phyloP scores from a whole-genome alignment of 2,888 invertebrate species.

The Orthosia incerta region DNA sequence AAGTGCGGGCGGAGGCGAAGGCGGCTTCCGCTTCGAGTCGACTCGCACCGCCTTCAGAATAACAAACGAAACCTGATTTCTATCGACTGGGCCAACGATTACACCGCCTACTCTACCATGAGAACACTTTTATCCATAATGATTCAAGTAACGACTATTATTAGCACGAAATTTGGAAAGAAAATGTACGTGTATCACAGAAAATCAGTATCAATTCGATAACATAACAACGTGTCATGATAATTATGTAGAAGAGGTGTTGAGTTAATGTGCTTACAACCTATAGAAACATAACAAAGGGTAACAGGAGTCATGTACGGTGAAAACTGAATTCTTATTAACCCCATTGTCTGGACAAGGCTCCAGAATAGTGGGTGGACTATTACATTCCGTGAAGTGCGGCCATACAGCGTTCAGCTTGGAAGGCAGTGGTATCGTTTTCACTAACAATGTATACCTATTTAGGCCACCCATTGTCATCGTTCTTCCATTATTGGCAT shows the following conservation, averaged over 20 bases:
- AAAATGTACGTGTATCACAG: conserved; percentile 37
- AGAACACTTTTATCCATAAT: conserved; percentile 70
- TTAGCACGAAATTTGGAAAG: conserved; percentile 58
- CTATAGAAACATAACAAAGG: conserved; percentile 63
- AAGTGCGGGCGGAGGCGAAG: conserved; percentile 85
- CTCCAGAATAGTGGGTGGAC: conserved; percentile 62
- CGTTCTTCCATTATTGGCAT: conserved; percentile 77
- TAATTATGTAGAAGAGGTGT: conserved; percentile 42
- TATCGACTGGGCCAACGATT: conserved; percentile 86
- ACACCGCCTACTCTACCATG: conserved; percentile 76
- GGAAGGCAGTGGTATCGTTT: conserved; percentile 78
- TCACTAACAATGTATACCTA: conserved; percentile 72
- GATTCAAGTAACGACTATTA: conserved; percentile 66
- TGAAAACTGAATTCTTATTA: conserved; percentile 66
- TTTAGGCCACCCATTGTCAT: conserved; percentile 83
- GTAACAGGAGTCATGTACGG: conserved; percentile 65
- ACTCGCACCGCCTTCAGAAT: conserved; percentile 87
- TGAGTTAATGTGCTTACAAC: conserved; percentile 47
- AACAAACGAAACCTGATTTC: conserved; percentile 91
- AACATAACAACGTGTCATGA: conserved; percentile 25
- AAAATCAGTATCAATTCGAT: conserved; percentile 44
- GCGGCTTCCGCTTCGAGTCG: conserved; percentile 84
- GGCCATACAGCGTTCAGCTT: conserved; percentile 70
- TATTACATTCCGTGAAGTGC: conserved; percentile 75
- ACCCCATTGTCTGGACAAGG: conserved; percentile 66